Conservation (phyloP, 2,888 invertebrate species). For the Ctenicera cuprea region DNA sequence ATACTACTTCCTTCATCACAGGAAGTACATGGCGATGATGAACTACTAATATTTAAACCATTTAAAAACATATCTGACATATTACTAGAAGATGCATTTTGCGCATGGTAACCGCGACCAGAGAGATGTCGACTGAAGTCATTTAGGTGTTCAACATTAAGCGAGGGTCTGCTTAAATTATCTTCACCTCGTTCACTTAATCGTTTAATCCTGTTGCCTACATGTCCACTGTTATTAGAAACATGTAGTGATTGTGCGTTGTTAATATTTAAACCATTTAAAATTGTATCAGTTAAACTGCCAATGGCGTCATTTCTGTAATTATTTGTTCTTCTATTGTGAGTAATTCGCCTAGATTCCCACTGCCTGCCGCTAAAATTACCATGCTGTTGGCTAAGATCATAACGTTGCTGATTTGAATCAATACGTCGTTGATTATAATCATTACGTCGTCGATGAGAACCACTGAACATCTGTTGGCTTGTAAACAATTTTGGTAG, state of each 20-base stretch:
- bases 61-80: no score
- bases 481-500: conserved; percentile 77
- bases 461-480: not conserved
- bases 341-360: not conserved
- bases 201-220: no score
- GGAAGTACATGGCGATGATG: no score
- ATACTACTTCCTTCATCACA: no score
- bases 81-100: no score
- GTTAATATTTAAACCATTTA: conserved; percentile 17
- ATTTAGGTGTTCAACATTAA: no score
- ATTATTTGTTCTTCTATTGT: not conserved
- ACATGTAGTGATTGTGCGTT: not conserved
- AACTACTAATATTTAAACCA: no score
- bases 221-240: no score
- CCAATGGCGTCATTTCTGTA: not conserved
- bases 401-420: not conserved
- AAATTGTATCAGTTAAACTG: not conserved
- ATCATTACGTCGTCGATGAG: not conserved
- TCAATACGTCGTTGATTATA: not conserved
- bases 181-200: no score
- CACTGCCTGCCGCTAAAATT: not conserved
- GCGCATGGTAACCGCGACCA: no score
- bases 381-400: not conserved
- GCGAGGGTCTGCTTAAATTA: no score
- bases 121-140: no score